phyloP scores from a whole-genome alignment of 2,113 vertebrate genomes.

The Felis chaus region DNA sequence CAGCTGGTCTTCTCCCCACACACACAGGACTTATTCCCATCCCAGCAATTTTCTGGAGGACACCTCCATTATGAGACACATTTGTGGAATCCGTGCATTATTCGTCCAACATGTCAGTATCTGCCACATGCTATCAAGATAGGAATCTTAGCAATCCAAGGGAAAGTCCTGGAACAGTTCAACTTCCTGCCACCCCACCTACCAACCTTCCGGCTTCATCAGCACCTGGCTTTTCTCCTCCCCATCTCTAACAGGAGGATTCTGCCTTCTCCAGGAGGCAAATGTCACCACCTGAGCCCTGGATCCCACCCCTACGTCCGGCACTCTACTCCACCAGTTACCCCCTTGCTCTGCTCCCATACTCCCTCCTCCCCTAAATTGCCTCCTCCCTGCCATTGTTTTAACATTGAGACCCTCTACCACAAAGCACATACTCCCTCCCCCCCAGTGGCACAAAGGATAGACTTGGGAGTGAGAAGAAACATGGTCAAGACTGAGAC shows the following conservation, averaged over 20 bases:
- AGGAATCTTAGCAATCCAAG: neutral
- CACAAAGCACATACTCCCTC: neutral
- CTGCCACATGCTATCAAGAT: neutral
- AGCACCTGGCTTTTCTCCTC: neutral
- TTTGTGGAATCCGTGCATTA: neutral
- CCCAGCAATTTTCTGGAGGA: neutral
- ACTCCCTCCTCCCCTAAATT: neutral
- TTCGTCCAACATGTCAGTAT: neutral
- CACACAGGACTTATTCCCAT: neutral
- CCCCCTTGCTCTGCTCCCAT: too few species aligned
- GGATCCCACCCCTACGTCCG: fast-evolving
- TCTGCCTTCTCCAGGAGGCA: neutral
- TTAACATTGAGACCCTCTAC: neutral
- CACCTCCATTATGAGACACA: neutral
- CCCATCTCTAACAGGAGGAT: neutral
- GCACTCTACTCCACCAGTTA: neutral
- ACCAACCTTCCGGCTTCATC: neutral
- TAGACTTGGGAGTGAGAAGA: neutral
- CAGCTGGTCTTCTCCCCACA: neutral
- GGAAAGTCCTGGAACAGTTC: neutral
- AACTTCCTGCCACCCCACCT: neutral
- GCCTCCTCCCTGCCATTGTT: neutral
- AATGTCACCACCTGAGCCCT: neutral
- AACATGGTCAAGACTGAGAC: neutral
- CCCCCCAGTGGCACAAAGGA: fast-evolving